Base-by-base conservation (phyloP, 35 echinoderm and acorn worm species). In the Diadema setosum region DNA sequence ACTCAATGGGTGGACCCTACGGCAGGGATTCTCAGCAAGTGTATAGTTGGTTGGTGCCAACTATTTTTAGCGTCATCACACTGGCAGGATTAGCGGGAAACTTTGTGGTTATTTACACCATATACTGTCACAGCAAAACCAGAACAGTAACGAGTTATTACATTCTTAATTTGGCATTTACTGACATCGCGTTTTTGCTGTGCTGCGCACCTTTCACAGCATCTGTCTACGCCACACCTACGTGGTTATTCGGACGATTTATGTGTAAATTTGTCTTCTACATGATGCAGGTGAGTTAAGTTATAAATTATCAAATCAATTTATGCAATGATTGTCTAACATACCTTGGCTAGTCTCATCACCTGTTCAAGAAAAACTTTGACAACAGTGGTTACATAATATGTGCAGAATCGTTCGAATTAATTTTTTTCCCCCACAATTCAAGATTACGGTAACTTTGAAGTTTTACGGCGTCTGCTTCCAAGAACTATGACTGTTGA, bases 251-350 rank as follows among this genome's bases (percentile, higher is more conserved):
- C 57, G 92, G 92, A 18, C 45, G 63, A 46, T 81, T 89, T 36
- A 60, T 94, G 56, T 94, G 92, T 82, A 90, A 89, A 40, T 85
- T 90, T 63, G 87, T 94, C 14, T 86, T 85, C 50, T 90, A 73
- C 81, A 94, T 90, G 82, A 89, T 90, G 92, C 87, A 90, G 87
- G 92, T 94, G 45, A 90, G 82, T n/a, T n/a, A n/a, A n/a, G n/a
- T n/a, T n/a, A n/a, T n/a, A n/a, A n/a, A n/a, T n/a, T n/a, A n/a
- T n/a, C n/a, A n/a, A n/a, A n/a, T n/a, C n/a, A n/a, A n/a, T n/a
- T n/a, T n/a, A n/a, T n/a, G n/a, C n/a, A n/a, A n/a, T n/a, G n/a
- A n/a, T n/a, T n/a, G n/a, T n/a, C n/a, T n/a, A n/a, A n/a, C n/a
- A n/a, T n/a, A n/a, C n/a, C n/a, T n/a, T n/a, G n/a, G n/a, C n/a